phyloP scores from a whole-genome alignment of 1,140 invertebrate species.

The Drosophila pseudoananassae region DNA sequence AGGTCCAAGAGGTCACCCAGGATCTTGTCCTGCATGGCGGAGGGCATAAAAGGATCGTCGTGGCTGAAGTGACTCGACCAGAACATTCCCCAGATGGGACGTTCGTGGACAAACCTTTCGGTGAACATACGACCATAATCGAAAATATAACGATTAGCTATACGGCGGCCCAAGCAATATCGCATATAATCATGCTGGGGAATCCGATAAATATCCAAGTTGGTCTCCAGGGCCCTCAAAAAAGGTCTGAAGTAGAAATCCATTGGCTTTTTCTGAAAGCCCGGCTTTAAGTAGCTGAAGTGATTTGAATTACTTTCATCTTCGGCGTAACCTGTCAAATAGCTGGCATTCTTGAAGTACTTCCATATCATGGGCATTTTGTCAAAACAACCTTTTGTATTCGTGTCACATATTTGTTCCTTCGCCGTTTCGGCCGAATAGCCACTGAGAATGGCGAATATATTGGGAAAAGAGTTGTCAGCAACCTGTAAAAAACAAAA shows the following conservation, averaged over 20 bases:
- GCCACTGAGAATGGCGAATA: conserved; percentile 91
- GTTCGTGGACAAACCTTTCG: conserved; percentile 59
- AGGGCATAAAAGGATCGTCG: conserved; percentile 89
- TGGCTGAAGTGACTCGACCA: conserved; percentile 92
- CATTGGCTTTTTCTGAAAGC: conserved; percentile 90
- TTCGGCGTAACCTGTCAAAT: conserved; percentile 91
- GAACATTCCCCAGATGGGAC: conserved; percentile 90
- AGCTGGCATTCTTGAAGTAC: conserved; percentile 88
- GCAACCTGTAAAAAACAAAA: conserved; percentile 84
- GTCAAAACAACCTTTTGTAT: conserved; percentile 84
- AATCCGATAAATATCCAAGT: conserved; percentile 25
- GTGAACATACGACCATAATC: conserved; percentile 86
- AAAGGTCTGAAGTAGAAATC: conserved; percentile 93
- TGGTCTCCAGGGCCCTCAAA: conserved; percentile 86
- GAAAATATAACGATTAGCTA: conserved; percentile 85
- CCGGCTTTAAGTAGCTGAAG: conserved; percentile 92
- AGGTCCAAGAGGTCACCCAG: conserved; percentile 86
- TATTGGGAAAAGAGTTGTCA: conserved; percentile 92
- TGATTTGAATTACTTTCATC: conserved; percentile 89
- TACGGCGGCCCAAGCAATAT: conserved; percentile 86
- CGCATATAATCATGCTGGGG: conserved; percentile 10
- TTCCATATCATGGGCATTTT: conserved; percentile 92
- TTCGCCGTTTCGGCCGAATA: conserved; percentile 84
- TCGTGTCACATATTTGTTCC: conserved; percentile 85
- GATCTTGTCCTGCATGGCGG: conserved; percentile 87